Base-by-base conservation (phyloP, 2,888 invertebrate species). In the Pseudolycoriella hygida region DNA sequence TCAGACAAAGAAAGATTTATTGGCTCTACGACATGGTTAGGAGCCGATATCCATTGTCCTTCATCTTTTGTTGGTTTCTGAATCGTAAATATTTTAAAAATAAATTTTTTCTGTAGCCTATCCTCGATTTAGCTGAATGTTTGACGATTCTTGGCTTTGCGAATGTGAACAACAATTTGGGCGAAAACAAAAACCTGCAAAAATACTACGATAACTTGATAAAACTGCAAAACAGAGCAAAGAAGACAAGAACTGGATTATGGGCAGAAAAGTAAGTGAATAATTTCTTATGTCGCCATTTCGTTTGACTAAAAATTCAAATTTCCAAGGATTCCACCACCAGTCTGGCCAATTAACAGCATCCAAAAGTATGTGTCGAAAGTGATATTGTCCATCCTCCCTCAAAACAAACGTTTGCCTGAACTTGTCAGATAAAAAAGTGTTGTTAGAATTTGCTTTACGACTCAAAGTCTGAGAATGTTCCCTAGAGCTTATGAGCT, bases 141-240 rank as follows among this genome's bases (percentile, higher is more conserved):
- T 38, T 64, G 37, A 48, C 64, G 1, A 61, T 60, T 42, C 48
- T 64, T n/a, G 57, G 64, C 8, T 64, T 64, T 49, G 64, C 57
- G n/a, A 54, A 55, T 30, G 56, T 55, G 38, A 54, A 50, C 0
- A 51, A 56, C 18, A 45, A 40, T 30, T 25, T 52, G 0, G 18
- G 31, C 10, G 43, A 46, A 1, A 52, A 52, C 14, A 12, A 31
- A 11, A 46, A 52, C 37, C 46, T 50, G 43, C 42, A 46, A 30
- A 59, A 59, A 47, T 64, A 64, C 46, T 60, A 58, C 46, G 57
- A 61, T 41, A 55, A 59, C 45, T 52, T 64, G 44, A 25, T 25
- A 4, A 25, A 25, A 25, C 8, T 25, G 25, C 25, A 25, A 8
- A 25, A 25, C 25, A 25, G 8, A 8, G 49, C 54, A 2, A 54